phyloP scores from a whole-genome alignment of 2,888 invertebrate genomes.

The Bellardia bayeri region DNA sequence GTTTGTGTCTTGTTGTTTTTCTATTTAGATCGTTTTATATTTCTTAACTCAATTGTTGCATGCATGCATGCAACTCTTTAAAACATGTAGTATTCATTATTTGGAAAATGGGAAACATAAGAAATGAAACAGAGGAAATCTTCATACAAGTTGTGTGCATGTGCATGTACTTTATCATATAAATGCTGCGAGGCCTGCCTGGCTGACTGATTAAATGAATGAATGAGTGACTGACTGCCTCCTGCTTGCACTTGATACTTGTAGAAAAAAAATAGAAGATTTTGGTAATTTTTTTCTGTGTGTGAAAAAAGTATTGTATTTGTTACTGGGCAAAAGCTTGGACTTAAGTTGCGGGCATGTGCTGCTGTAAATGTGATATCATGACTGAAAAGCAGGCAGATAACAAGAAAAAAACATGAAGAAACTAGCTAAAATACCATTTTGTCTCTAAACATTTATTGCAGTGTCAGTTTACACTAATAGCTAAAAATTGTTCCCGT shows the following conservation, averaged over 20 bases:
- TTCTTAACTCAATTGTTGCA: constrained; percentile 71
- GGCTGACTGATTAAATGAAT: constrained; percentile 28
- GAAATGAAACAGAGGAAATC: constrained; percentile 40
- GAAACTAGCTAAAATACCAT: constrained; percentile 34
- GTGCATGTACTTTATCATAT: constrained; percentile 4
- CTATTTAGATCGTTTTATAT: constrained; percentile 46
- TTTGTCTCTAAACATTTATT: background rate
- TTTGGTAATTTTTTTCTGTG: constrained; percentile 23
- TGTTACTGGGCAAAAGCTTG: constrained; percentile 30
- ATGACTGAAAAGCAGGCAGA: background rate
- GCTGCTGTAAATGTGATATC: constrained; percentile 43
- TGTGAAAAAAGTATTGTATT: constrained; percentile 32
- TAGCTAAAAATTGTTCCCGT: background rate
- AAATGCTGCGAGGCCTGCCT: constrained; percentile 30
- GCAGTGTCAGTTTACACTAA: background rate
- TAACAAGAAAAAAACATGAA: constrained; percentile 3
- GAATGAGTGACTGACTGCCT: background rate
- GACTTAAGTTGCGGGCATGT: constrained; percentile 30
- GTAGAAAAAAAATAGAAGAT: background rate
- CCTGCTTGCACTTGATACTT: constrained; percentile 52
- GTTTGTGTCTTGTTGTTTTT: background rate
- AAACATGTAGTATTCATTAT: constrained; percentile 61
- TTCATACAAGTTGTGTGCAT: constrained; percentile 26
- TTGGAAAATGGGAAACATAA: constrained; percentile 48
- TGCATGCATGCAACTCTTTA: constrained; percentile 61